Percentiles rank a stretch among this genome's conserved stretches.
Conservation (phyloP, 2,113 vertebrate species). For the Rhynchomys soricoides region DNA sequence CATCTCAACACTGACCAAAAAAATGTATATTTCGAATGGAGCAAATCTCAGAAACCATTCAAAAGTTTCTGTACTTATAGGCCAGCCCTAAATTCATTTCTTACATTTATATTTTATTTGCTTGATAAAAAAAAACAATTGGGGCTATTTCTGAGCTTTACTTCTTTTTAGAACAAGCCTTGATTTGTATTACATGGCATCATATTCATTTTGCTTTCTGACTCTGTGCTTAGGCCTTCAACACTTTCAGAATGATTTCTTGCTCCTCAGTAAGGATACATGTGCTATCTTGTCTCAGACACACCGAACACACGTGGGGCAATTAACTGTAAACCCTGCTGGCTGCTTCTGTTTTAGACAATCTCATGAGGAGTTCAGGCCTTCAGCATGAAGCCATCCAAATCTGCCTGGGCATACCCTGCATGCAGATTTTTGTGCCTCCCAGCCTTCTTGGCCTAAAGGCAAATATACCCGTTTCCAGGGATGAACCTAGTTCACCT, state of each 20-base stretch:
- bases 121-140: neutral
- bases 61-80: neutral
- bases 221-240: neutral
- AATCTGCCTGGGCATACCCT: neutral
- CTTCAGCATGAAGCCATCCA: neutral
- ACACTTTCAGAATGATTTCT: neutral
- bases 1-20: neutral
- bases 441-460: neutral
- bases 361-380: neutral
- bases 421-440: too few species aligned
- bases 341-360: neutral
- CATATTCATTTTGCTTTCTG: neutral
- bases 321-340: accelerated
- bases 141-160: neutral
- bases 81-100: neutral
- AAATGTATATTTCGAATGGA: neutral
- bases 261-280: neutral
- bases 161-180: neutral
- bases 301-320: neutral
- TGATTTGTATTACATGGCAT: too few species aligned
- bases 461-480: neutral
- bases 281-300: too few species aligned
- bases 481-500: neutral
- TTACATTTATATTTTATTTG: slow-evolving; percentile 4
- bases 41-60: neutral